Conservation (phyloP, 2,888 invertebrate species). For the Callyntrura guangdongensis region DNA sequence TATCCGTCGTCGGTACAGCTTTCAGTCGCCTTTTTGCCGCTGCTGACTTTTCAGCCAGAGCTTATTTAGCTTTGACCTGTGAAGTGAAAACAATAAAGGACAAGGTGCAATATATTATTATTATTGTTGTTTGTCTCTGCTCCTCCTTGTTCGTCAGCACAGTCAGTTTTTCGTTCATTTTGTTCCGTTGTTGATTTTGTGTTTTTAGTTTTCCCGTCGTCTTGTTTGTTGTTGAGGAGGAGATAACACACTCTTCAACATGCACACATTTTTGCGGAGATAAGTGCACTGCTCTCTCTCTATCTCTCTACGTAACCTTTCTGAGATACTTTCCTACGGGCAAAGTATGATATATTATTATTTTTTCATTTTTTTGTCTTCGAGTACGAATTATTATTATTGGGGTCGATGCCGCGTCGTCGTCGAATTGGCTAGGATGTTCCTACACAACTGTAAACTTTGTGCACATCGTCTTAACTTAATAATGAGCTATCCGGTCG, state of each 20-base stretch:
- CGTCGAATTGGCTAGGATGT: not conserved
- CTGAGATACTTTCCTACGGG: not conserved
- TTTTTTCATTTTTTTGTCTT: not conserved
- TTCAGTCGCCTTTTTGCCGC: not conserved
- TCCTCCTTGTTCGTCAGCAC: constrained; percentile 33
- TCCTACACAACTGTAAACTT: constrained; percentile 11
- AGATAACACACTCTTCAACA: constrained; percentile 4
- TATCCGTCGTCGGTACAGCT: not conserved
- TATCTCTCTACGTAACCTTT: not conserved
- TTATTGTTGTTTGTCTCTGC: constrained; percentile 36
- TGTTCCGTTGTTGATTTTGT: constrained; percentile 18
- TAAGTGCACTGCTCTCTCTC: constrained; percentile 27
- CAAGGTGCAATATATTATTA: constrained; percentile 50
- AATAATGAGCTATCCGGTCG: not conserved
- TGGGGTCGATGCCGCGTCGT: constrained; percentile 39
- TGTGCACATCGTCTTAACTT: not conserved
- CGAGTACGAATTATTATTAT: constrained; percentile 18
- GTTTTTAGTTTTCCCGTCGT: not conserved
- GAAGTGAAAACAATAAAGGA: constrained; percentile 68
- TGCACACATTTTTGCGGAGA: constrained; percentile 1
- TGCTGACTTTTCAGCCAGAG: constrained; percentile 12
- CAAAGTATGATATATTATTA: constrained; percentile 12
- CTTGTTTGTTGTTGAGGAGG: not conserved
- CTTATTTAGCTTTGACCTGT: constrained; percentile 59
- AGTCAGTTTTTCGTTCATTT: not conserved